Conservation (phyloP, 2,797 vertebrate genomes). For the Cyclopterus lumpus region DNA sequence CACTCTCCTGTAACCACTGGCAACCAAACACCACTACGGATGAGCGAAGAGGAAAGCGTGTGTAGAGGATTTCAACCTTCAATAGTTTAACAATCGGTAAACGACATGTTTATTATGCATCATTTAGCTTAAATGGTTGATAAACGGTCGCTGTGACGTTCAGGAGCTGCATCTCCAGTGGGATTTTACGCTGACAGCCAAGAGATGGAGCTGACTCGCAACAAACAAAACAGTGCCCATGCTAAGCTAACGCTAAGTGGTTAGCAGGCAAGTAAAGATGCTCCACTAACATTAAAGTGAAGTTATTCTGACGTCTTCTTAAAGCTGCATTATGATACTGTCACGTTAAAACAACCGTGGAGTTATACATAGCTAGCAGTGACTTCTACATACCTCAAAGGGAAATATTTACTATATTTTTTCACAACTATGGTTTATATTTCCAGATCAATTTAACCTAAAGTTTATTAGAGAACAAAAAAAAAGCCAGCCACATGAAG, state of each 20-base stretch:
- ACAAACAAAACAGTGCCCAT: no score
- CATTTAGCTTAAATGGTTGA: fast-evolving
- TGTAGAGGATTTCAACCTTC: slow-evolving; percentile 1
- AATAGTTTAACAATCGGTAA: slow-evolving; percentile 31
- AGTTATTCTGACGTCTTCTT: no score
- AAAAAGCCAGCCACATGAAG: no score
- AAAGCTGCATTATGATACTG: not conserved
- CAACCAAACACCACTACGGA: slow-evolving; percentile 63
- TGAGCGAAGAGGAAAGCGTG: not conserved
- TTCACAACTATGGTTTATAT: not conserved
- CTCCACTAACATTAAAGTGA: no score
- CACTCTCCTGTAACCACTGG: slow-evolving; percentile 61
- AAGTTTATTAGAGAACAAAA: no score
- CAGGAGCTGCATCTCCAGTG: not conserved
- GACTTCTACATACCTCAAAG: not conserved
- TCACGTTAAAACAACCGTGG: not conserved
- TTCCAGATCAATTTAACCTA: not conserved
- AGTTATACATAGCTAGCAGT: no score
- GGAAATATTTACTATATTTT: not conserved
- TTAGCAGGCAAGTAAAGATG: no score
- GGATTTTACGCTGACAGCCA: no score
- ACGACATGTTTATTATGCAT: not conserved
- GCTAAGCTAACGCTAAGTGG: no score
- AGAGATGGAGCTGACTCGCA: no score
- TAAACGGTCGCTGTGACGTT: not conserved